Evolutionary conservation across 2,113 vertebrate genomes (phyloP), one percentile per base, ranked within the genome.

Genomic region (Recurvirostra avosetta): DNA sequence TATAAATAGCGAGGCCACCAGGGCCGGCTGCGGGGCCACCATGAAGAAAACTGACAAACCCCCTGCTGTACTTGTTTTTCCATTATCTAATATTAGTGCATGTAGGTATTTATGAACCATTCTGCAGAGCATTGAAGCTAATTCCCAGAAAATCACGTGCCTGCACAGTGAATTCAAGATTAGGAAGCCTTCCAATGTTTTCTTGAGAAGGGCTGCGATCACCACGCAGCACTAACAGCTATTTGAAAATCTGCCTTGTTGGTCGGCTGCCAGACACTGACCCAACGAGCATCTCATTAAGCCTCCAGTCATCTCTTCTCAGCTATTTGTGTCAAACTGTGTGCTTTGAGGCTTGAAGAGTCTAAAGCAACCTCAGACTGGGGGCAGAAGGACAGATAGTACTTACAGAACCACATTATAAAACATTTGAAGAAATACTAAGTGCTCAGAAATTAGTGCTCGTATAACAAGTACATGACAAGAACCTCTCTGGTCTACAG

Each of bases 61-160:
- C 11, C 50, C 45, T 2, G 15, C 76, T 17, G 29, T 2, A 25
- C 52, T 36, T 29, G 62, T 22, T 72, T 47, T 52, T 23, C 67
- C 68, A 41, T 40, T 11, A 26, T 26, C 70, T 52, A 34, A 10
- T 36, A 11, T 41, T 38, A 55, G 73, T 17, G 50, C 59, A 16
- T 15, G 58, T 2, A 26, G 67, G 59, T 83, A 86, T 73, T 80
- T 56, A 67, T n/a, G 55, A 88, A 40, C 45, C 62, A 5, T n/a
- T 72, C 59, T 61, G 79, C 56, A 10, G 49, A 2, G 27, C 67
- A 21, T 14, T 82, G 41, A 65, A 59, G 80, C 50, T 34, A 10
- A 47, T 82, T 93, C 82, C 91, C 85, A 80, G 88, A 72, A 87
- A 90, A 76, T 55, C 93, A 74, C 55, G 81, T 92, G 92, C 84